phyloP scores from a whole-genome alignment of 1,140 invertebrate species.

The Caenorhabditis brenneri region DNA sequence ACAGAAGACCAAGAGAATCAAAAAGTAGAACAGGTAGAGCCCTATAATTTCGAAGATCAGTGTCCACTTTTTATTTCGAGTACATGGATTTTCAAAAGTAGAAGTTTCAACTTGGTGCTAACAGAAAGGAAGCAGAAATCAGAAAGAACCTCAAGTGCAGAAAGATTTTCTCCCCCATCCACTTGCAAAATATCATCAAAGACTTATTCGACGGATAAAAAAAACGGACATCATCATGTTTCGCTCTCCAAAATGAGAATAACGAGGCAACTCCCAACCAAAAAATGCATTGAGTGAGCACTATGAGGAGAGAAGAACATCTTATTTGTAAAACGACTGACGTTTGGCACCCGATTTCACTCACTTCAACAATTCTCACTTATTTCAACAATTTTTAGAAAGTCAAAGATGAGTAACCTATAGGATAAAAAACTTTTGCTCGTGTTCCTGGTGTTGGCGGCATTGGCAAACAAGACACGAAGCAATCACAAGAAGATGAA shows the following conservation, averaged over 20 bases:
- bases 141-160: not conserved
- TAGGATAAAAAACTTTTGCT: not conserved
- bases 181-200: constrained; percentile 11
- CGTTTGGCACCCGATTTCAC: not conserved
- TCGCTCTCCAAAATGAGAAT: not conserved
- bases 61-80: too few relatives aligned
- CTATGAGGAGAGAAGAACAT: not conserved
- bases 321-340: constrained; percentile 2
- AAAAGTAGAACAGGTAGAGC: not conserved
- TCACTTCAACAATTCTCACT: not conserved
- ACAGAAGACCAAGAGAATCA: not conserved
- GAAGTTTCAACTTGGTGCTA: too few relatives aligned
- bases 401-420: not conserved
- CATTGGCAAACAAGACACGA: not conserved
- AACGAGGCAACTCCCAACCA: not conserved
- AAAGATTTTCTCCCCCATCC: not conserved
- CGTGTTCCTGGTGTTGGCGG: not conserved
- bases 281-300: not conserved
- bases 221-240: not conserved
- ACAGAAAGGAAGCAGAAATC: not conserved
- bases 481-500: not conserved
- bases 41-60: too few relatives aligned
- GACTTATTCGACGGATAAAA: not conserved
- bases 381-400: not conserved
- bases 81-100: too few relatives aligned